Percentiles rank a stretch among this genome's conserved stretches.
Conservation (phyloP, 1,140 invertebrate genomes). For the Ylistrum balloti region DNA sequence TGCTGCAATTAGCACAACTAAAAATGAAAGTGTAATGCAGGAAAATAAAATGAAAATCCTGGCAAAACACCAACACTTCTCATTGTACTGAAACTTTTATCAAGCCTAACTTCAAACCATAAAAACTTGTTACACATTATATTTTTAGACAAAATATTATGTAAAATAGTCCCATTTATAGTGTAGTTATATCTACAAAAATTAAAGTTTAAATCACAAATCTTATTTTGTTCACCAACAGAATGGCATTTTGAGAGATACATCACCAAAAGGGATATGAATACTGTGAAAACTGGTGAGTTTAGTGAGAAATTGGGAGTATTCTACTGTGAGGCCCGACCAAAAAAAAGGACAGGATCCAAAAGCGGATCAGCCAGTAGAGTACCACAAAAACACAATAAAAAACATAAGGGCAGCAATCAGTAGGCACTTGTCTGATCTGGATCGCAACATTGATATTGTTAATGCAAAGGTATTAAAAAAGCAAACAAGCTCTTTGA, state of each 20-base stretch:
- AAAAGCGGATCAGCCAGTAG: not conserved
- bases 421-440: not conserved
- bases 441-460: constrained; percentile 43
- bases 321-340: constrained; percentile 45
- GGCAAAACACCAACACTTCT: not conserved
- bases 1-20: too few relatives aligned
- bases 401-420: constrained; percentile 34
- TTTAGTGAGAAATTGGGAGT: not conserved
- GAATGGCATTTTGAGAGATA: not conserved
- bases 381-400: constrained; percentile 43
- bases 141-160: too few relatives aligned
- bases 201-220: too few relatives aligned
- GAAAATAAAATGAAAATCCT: not conserved
- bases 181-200: too few relatives aligned
- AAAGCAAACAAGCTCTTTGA: constrained; percentile 18
- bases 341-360: not conserved
- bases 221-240: too few relatives aligned
- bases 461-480: constrained; percentile 41
- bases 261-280: not conserved
- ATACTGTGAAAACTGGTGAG: not conserved
- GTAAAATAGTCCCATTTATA: too few relatives aligned
- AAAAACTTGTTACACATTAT: not conserved
- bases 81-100: too few relatives aligned
- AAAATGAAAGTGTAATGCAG: not conserved
- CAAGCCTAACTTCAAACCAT: too few relatives aligned